Percentiles rank a stretch among this genome's conserved stretches.
Conservation (phyloP, 2,797 vertebrate species). For the Muscicapa striata region DNA sequence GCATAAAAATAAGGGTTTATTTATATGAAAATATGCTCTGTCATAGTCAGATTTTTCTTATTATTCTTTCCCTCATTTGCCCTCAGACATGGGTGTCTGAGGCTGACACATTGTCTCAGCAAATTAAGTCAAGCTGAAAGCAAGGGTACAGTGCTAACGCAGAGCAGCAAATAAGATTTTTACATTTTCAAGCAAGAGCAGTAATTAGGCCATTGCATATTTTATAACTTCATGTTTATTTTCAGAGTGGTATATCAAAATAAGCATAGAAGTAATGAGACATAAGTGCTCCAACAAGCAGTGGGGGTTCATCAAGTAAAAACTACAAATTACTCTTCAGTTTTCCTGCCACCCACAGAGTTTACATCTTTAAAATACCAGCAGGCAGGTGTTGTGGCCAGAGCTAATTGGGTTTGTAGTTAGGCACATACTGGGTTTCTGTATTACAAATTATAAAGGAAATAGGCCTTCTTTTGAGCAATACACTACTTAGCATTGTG, state of each 20-base stretch:
- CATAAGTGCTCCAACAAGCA: not conserved
- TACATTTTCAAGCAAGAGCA: slow-evolving; percentile 27
- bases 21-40: slow-evolving; percentile 38
- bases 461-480: not conserved
- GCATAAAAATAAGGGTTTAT: not conserved
- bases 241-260: slow-evolving; percentile 15
- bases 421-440: not conserved
- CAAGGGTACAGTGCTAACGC: not conserved
- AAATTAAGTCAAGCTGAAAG: slow-evolving; percentile 65
- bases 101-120: slow-evolving; percentile 56
- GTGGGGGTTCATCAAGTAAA: not conserved
- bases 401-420: not conserved
- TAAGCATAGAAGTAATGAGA: slow-evolving; percentile 2
- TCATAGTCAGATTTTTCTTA: not conserved
- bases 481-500: not conserved
- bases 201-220: slow-evolving; percentile 46
- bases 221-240: slow-evolving; percentile 49
- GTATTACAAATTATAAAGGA: not conserved
- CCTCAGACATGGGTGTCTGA: slow-evolving; percentile 41
- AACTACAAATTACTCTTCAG: slow-evolving; percentile 2
- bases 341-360: slow-evolving; percentile 20
- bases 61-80: slow-evolving; percentile 42
- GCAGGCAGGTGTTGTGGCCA: not conserved
- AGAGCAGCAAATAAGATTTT: slow-evolving; percentile 44
- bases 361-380: slow-evolving; percentile 16